A percentile compares a stretch with the other conserved stretches of the same genome.
Evolutionary conservation across 2,888 invertebrate genomes (phyloP).

Genomic region (Zaprionus obscuricornis): DNA sequence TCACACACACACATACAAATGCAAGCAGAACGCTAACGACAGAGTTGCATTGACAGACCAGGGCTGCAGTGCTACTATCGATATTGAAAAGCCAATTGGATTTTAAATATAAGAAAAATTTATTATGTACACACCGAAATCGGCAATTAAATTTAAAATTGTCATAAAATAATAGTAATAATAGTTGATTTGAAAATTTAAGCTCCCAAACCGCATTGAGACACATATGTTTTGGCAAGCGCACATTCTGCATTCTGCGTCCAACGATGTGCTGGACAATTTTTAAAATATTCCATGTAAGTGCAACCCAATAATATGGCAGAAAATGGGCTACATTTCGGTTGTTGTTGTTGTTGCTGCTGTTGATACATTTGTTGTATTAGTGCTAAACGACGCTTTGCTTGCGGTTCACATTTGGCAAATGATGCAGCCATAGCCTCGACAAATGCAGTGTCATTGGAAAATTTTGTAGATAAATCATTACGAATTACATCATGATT

Average conservation of each 20-base stretch:
- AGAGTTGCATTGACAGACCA: background rate
- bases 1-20: slow-evolving; percentile 5
- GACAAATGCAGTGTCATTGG: slow-evolving; percentile 74
- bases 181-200: too few relatives aligned
- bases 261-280: slow-evolving; percentile 81
- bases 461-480: slow-evolving; percentile 69
- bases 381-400: slow-evolving; percentile 63
- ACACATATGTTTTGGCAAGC: slow-evolving; percentile 79
- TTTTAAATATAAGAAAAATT: slow-evolving; percentile 30
- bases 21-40: background rate
- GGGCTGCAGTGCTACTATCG: slow-evolving; percentile 17
- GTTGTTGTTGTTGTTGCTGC: slow-evolving; percentile 32
- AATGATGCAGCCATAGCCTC: slow-evolving; percentile 74
- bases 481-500: slow-evolving; percentile 60
- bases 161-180: slow-evolving; percentile 1
- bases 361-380: slow-evolving; percentile 56
- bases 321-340: slow-evolving; percentile 79
- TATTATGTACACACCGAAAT: slow-evolving; percentile 55
- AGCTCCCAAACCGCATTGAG: slow-evolving; percentile 77
- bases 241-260: slow-evolving; percentile 73
- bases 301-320: slow-evolving; percentile 81
- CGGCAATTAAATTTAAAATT: slow-evolving; percentile 11
- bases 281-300: slow-evolving; percentile 82
- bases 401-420: slow-evolving; percentile 73
- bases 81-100: slow-evolving; percentile 12